These are phyloP conservation scores for Meda fulgida DNA, from an alignment of 2,797 vertebrate genomes.

Conservation along the genomic window DNA sequence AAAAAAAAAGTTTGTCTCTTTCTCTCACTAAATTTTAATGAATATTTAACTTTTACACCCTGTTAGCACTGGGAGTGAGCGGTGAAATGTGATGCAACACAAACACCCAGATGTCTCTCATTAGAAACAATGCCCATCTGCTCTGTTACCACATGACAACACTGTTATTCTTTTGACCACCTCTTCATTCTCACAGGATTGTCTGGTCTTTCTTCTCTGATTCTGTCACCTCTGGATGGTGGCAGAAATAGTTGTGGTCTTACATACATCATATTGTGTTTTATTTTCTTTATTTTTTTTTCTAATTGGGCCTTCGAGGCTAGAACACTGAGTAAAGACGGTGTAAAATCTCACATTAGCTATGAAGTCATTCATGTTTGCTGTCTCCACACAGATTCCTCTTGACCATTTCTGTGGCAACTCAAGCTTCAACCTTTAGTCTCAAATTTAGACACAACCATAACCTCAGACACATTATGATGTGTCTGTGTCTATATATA, in stretches of 20 bases:
- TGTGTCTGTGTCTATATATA: neutral
- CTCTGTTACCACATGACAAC: neutral
- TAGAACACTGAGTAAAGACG: neutral
- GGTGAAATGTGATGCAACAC: neutral
- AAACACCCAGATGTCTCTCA: constrained; percentile 35
- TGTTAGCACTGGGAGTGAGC: constrained; percentile 5
- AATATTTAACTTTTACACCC: neutral
- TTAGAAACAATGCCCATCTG: constrained; percentile 21
- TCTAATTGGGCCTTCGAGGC: neutral
- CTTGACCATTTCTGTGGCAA: neutral
- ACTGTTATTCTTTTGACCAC: constrained; percentile 9
- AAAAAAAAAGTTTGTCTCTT: constrained; percentile 4
- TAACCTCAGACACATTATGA: neutral
- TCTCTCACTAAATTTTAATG: constrained; percentile 14
- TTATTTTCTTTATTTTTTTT: neutral
- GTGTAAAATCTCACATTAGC: constrained; percentile 14
- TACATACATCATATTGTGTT: neutral
- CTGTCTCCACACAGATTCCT: neutral
- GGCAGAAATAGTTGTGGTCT: constrained; percentile 16
- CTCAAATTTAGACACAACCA: neutral
- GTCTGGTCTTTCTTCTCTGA: constrained; percentile 11
- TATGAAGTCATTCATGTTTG: neutral
- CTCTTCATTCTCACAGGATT: constrained; percentile 19
- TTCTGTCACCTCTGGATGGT: constrained; percentile 13
- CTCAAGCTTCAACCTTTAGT: neutral